Conservation (phyloP, 2,113 vertebrate species). For the Arvicanthis niloticus region DNA sequence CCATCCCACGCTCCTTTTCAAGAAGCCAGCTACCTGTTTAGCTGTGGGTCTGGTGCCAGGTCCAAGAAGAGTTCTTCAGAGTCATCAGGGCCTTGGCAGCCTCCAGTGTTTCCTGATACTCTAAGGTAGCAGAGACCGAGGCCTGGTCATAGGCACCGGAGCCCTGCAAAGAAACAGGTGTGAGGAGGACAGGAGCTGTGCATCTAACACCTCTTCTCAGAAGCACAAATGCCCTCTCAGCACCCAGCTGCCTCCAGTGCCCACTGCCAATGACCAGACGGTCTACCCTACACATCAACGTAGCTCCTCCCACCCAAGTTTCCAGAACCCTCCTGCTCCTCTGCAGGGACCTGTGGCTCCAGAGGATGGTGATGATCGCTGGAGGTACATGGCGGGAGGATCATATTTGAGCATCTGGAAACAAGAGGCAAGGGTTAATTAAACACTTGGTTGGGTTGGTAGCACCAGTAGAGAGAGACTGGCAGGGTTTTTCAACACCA, state of each 20-base stretch:
- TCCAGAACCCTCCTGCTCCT: not conserved
- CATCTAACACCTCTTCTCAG: not conserved
- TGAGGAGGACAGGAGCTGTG: not conserved
- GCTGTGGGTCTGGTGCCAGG: not conserved
- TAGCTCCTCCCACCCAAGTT: not conserved
- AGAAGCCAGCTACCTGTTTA: conserved; percentile 6
- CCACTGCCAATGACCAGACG: not conserved
- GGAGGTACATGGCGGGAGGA: not conserved
- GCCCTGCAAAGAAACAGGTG: not conserved
- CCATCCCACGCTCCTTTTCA: not conserved
- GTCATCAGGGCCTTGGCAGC: conserved; percentile 78
- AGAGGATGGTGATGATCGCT: not conserved
- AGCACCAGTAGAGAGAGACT: not conserved
- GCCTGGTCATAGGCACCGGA: not conserved
- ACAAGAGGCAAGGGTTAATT: conserved; percentile 25
- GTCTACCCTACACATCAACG: not conserved
- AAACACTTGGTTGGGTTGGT: not conserved
- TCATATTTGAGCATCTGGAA: conserved; percentile 26
- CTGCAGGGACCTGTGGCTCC: conserved; percentile 14
- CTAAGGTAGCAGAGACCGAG: not conserved
- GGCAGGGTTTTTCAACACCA: not conserved
- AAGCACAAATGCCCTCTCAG: not conserved
- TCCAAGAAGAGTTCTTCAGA: conserved; percentile 60
- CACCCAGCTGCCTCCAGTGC: not conserved
- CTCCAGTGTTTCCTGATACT: conserved; percentile 75